phyloP scores from a whole-genome alignment of 2,888 invertebrate species.

The Saturnia japonica region DNA sequence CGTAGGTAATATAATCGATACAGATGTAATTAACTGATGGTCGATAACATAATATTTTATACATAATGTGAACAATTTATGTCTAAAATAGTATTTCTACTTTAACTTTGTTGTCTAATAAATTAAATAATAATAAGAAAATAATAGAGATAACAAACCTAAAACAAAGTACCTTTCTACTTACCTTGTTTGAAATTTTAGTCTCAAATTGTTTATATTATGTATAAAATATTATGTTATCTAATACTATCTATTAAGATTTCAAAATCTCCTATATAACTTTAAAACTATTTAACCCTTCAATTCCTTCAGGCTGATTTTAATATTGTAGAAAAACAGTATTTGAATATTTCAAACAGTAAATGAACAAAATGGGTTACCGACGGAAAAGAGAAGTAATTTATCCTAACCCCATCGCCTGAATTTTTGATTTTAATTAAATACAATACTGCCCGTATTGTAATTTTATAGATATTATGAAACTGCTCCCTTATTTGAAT shows the following conservation, averaged over 20 bases:
- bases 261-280: too few relatives aligned
- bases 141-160: too few relatives aligned
- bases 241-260: too few relatives aligned
- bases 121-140: too few relatives aligned
- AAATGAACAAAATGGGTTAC: conserved; percentile 26
- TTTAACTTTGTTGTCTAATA: too few relatives aligned
- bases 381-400: conserved; percentile 34
- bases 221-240: too few relatives aligned
- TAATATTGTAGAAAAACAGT: background rate
- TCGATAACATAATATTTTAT: background rate
- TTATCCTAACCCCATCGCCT: conserved; percentile 31
- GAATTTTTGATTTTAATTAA: conserved; percentile 43
- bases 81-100: too few relatives aligned
- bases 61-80: too few relatives aligned
- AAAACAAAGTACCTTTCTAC: too few relatives aligned
- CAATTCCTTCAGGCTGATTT: background rate
- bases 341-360: conserved; percentile 16
- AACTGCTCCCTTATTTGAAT: conserved; percentile 28
- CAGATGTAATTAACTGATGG: background rate
- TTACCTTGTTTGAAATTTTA: too few relatives aligned
- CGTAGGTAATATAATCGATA: background rate
- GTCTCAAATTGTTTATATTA: too few relatives aligned
- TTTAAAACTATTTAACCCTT: background rate
- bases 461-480: conserved; percentile 37
- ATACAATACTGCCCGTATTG: conserved; percentile 32